Evolutionary conservation across 2,113 vertebrate species (phyloP), one percentile per base, ranked within the genome.

Genomic region (Podarcis muralis): DNA sequence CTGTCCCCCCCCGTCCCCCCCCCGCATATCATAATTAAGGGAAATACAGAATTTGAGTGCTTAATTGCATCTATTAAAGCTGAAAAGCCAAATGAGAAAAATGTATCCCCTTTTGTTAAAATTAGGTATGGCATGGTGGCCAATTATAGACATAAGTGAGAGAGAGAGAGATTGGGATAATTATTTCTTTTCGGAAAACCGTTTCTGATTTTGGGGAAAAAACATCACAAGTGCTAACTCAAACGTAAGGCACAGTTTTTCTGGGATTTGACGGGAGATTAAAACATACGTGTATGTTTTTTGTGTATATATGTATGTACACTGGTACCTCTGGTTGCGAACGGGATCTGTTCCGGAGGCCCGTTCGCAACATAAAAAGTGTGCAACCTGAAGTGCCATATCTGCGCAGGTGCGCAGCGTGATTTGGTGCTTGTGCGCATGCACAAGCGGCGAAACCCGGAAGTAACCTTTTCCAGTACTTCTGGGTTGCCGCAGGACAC

Each of bases 21-120:
- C 40, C 79, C 78, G 30, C 40, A 69, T 79, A 40, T 43, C 3
- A 68, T 68, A 83, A 68, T 68, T 68, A 23, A 57, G 57, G 11
- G 68, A 74, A 84, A 57, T 57, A 69, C 43, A 57, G 11, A 84
- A 84, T 53, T 32, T 35, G 8, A 71, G 30, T 57, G 27, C 43
- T 84, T 57, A 84, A 74, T 74, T 84, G 35, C 16, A 84, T 84
- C 83, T 35, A 84, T 72, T 84, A 23, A 48, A 74, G n/a, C 23
- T 84, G 48, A 53, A 32, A 57, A 2, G 30, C 30, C 83, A 74
- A 53, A 22, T 74, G n/a, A 27, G 68, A 23, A 32, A 62, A 72
- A 53, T 74, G 40, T 57, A 72, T 83, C 27, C 8, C 27, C 27
- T 62, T 74, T 84, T 35, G 18, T 57, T 35, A 84, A 84, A 74